Conservation (phyloP, 1,140 invertebrate species). For the Oppia nitens region DNA sequence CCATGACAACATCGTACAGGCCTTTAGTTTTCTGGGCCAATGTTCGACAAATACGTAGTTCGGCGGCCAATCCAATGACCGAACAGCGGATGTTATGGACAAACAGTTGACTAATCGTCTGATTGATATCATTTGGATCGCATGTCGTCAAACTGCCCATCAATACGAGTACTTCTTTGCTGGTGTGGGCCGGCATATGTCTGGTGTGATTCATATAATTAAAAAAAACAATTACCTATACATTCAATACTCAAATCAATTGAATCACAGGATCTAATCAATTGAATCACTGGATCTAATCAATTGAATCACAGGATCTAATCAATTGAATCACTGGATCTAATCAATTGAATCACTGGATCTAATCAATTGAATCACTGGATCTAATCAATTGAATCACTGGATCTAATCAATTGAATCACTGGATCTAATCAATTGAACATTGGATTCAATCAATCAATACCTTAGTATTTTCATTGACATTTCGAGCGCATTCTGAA, state of each 20-base stretch:
- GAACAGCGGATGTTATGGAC: conserved; percentile 58
- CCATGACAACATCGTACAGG: conserved; percentile 63
- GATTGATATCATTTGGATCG: conserved; percentile 80
- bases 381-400: no score
- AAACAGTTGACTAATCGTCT: conserved; percentile 57
- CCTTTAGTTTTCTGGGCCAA: conserved; percentile 61
- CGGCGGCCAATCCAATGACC: conserved; percentile 84
- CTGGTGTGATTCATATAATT: conserved; percentile 30
- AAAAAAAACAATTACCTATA: conserved; percentile 3
- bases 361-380: no score
- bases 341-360: no score
- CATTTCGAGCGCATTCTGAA: conserved; percentile 84
- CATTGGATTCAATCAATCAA: no score
- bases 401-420: no score
- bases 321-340: no score
- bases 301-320: no score
- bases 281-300: no score
- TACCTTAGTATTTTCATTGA: conserved; percentile 59
- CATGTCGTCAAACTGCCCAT: conserved; percentile 88
- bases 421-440: no score
- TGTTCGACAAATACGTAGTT: conserved; percentile 71
- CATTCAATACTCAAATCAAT: no score
- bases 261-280: no score
- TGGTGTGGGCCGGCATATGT: conserved; percentile 77
- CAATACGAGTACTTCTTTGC: conserved; percentile 47